Conservation (phyloP, 2,797 vertebrate genomes). For the Percopsis omiscomaycus region DNA sequence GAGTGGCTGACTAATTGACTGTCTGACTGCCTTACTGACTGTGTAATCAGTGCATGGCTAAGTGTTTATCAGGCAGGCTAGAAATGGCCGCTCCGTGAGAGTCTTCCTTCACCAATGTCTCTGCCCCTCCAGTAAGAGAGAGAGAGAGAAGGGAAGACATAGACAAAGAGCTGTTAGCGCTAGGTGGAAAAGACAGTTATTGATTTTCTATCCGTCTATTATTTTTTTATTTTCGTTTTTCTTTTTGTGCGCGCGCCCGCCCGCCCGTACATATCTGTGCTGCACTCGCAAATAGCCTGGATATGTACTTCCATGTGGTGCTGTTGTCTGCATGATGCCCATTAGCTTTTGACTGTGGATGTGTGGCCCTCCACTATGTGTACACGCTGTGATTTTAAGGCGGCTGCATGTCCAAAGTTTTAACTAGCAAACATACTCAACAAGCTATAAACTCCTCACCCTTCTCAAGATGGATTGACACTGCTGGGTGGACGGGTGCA, state of each 20-base stretch:
- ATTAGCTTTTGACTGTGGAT: conserved; percentile 45
- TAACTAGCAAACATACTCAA: conserved; percentile 39
- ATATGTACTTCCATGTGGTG: conserved; percentile 11
- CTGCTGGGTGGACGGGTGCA: conserved; percentile 36
- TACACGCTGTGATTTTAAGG: conserved; percentile 31
- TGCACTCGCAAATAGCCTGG: neutral
- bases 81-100: conserved; percentile 39
- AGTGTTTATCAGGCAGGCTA: conserved; percentile 54
- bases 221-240: conserved; percentile 69
- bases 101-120: conserved; percentile 60
- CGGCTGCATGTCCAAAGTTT: conserved; percentile 34
- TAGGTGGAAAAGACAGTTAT: conserved; percentile 65
- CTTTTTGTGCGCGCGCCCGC: conserved; percentile 7
- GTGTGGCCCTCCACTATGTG: conserved; percentile 28
- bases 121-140: conserved; percentile 40
- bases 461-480: conserved; percentile 62
- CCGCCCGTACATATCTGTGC: conserved; percentile 1
- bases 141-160: conserved; percentile 26
- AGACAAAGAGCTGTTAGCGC: conserved; percentile 59
- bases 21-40: conserved; percentile 30
- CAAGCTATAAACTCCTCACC: conserved; percentile 35
- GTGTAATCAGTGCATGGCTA: conserved; percentile 51
- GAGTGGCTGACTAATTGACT: conserved; percentile 45
- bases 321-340: conserved; percentile 35
- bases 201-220: conserved; percentile 72